Percentiles rank a stretch among this genome's conserved stretches.
These are phyloP conservation scores for Amblyornis subalaris DNA, from an alignment of 2,113 vertebrate genomes.

Conservation along the genomic window DNA sequence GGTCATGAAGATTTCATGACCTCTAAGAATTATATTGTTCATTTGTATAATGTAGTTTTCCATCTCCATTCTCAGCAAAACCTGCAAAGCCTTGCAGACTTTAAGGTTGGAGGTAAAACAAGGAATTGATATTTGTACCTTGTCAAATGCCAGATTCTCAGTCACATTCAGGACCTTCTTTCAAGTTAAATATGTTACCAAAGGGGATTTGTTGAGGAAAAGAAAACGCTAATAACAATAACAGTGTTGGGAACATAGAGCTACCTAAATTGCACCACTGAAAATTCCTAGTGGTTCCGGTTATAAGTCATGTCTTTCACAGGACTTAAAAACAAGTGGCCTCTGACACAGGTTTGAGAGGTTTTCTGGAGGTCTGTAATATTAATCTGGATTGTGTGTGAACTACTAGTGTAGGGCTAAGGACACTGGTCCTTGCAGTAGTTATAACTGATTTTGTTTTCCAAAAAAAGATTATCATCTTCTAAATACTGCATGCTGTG, in stretches of 20 bases:
- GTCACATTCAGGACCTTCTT: not conserved
- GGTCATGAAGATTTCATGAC: not conserved
- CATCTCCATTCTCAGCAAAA: not conserved
- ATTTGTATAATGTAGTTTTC: not conserved
- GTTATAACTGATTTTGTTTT: not conserved
- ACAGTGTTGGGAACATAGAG: not conserved
- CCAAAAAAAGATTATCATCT: not conserved
- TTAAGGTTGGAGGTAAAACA: not conserved
- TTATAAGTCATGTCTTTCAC: not conserved
- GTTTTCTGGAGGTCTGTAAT: not conserved
- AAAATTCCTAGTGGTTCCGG: not conserved
- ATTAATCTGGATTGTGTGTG: not conserved
- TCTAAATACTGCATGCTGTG: not conserved
- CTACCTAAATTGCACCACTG: not conserved
- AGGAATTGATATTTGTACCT: not conserved
- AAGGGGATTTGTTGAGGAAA: not conserved
- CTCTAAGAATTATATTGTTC: not conserved
- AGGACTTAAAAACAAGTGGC: not conserved
- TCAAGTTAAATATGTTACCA: not conserved
- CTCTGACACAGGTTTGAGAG: not conserved
- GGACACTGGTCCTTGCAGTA: not conserved
- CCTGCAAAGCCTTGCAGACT: not conserved
- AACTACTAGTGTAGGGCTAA: not conserved
- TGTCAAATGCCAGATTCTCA: not conserved
- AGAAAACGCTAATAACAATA: not conserved